Conservation (phyloP, 2,797 vertebrate species). For the Platalea minor region DNA sequence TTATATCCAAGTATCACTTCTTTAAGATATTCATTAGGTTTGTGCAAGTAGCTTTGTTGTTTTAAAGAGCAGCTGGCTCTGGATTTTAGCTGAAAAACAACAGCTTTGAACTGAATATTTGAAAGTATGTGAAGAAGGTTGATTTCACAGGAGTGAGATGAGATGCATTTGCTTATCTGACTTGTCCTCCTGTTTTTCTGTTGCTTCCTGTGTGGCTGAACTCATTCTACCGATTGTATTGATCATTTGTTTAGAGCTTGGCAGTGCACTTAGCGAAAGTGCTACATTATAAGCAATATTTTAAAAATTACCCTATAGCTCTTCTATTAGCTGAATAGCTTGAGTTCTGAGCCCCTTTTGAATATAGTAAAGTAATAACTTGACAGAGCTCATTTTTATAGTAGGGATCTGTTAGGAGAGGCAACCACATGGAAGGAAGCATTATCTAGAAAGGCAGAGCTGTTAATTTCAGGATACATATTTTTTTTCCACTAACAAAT, state of each 20-base stretch:
- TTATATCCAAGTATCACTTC: background rate
- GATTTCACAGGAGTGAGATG: background rate
- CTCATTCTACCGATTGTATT: background rate
- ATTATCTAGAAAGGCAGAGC: conserved; percentile 27
- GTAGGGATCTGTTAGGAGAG: background rate
- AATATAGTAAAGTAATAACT: background rate
- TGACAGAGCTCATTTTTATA: background rate
- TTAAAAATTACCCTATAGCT: background rate
- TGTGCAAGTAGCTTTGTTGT: background rate
- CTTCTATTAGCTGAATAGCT: background rate
- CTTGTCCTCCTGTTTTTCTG: background rate
- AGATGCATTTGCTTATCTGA: background rate
- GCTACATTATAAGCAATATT: background rate
- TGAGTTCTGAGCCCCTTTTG: background rate
- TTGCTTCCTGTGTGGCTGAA: conserved; percentile 1
- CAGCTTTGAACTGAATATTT: conserved; percentile 1
- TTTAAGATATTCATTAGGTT: background rate
- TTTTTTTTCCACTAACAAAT: background rate
- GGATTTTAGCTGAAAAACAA: conserved; percentile 17
- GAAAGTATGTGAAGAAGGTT: background rate
- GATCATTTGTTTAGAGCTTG: background rate
- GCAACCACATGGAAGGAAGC: background rate
- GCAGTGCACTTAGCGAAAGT: background rate
- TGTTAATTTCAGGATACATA: background rate
- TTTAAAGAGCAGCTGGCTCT: background rate